Conservation (phyloP, 2,113 vertebrate genomes). For the Thalassarche chlororhynchos region DNA sequence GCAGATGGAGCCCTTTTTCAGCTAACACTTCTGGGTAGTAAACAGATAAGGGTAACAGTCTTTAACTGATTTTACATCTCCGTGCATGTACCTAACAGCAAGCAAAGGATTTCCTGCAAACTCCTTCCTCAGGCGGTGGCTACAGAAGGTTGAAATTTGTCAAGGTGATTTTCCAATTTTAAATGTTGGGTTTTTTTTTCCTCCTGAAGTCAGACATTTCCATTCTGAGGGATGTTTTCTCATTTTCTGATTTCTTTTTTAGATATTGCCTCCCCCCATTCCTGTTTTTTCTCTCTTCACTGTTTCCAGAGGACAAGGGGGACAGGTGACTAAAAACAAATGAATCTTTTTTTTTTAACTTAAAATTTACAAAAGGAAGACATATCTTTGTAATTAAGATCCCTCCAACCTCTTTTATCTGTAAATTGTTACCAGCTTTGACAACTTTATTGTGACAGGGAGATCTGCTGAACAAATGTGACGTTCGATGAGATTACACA, state of each 20-base stretch:
- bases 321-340: background rate
- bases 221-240: background rate
- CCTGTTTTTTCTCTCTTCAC: background rate
- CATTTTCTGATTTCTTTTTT: background rate
- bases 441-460: background rate
- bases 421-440: background rate
- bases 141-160: background rate
- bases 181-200: background rate
- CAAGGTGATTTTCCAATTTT: background rate
- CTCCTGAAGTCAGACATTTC: background rate
- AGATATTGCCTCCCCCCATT: background rate
- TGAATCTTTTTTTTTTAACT: background rate
- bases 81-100: background rate
- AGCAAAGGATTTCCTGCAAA: background rate
- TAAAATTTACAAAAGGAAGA: background rate
- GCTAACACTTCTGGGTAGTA: background rate
- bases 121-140: background rate
- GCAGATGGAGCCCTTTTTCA: background rate
- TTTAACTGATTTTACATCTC: background rate
- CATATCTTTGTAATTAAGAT: background rate
- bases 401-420: background rate
- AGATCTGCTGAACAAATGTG: background rate
- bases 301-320: background rate
- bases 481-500: fast-evolving
- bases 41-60: background rate